These are phyloP conservation scores for Willowsia nigromaculata DNA, from an alignment of 2,888 invertebrate species.

Conservation along the genomic window DNA sequence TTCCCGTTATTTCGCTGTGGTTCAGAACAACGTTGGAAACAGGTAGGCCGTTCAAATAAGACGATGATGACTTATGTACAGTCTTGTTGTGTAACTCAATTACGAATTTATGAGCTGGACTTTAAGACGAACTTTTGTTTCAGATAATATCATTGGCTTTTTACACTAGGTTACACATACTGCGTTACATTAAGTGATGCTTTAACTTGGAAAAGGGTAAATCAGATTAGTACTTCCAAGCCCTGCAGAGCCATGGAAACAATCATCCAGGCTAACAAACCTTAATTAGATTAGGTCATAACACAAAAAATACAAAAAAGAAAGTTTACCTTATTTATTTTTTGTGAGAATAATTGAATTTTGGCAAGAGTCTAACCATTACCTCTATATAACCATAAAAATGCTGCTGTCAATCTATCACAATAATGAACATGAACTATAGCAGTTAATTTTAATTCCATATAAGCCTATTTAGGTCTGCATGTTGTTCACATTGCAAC, in stretches of 20 bases:
- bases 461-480: neutral
- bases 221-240: neutral
- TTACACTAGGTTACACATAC: too few relatives aligned
- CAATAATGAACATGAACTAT: neutral
- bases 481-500: neutral
- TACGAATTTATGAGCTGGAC: neutral
- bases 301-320: neutral
- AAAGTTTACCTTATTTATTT: neutral
- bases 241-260: neutral
- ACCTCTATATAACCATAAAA: neutral
- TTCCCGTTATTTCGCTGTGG: neutral
- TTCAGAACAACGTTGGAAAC: neutral
- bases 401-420: neutral
- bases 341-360: neutral
- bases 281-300: neutral
- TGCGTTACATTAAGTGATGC: too few relatives aligned
- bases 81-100: neutral
- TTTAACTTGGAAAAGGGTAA: too few relatives aligned
- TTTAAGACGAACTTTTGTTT: neutral
- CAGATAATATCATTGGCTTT: neutral
- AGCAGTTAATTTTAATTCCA: constrained; percentile 2
- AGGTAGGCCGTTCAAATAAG: neutral
- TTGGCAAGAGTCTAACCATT: neutral
- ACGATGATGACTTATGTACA: neutral
- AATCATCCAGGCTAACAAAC: neutral